Conservation (phyloP, 2,888 invertebrate species). For the Cancer borealis region DNA sequence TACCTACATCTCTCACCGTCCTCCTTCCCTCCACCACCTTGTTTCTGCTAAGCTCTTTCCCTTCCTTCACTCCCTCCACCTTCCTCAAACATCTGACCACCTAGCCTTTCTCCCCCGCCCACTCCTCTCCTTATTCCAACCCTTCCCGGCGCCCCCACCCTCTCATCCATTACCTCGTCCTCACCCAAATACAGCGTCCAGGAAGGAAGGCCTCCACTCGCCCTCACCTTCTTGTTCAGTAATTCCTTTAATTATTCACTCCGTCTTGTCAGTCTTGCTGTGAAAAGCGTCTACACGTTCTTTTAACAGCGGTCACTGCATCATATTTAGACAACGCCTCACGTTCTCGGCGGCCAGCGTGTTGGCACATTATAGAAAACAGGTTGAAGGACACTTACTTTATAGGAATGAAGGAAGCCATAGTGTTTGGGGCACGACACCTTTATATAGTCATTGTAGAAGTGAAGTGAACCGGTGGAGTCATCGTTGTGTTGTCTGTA, state of each 20-base stretch:
- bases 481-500: background rate
- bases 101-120: background rate
- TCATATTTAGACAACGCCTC: background rate
- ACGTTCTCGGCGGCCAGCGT: background rate
- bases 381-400: background rate
- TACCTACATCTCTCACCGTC: background rate
- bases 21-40: background rate
- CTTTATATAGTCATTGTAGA: background rate
- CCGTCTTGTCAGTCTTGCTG: background rate
- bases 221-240: background rate
- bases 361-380: background rate
- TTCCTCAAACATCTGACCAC: background rate
- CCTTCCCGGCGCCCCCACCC: background rate
- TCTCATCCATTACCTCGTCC: background rate
- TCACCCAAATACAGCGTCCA: background rate
- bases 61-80: background rate
- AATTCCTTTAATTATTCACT: background rate
- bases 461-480: background rate
- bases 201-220: background rate
- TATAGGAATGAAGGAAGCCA: background rate
- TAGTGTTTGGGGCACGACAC: background rate
- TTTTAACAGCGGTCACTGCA: background rate
- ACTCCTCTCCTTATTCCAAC: background rate
- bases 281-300: background rate
- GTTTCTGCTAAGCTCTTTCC: background rate